phyloP scores from a whole-genome alignment of 2,888 invertebrate species.

The Cetonia aurata region DNA sequence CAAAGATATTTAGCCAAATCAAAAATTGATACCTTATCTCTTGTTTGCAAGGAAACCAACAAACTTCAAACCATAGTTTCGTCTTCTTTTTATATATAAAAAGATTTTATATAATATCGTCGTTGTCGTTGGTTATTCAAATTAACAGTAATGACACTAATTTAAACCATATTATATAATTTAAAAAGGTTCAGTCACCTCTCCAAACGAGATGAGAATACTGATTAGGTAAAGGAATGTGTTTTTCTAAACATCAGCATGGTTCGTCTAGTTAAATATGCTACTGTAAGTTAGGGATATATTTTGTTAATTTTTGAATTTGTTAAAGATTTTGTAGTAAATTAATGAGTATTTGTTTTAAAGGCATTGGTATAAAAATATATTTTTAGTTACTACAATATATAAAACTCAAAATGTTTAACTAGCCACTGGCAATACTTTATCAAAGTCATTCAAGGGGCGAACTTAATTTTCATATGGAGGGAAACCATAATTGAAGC shows the following conservation, averaged over 20 bases:
- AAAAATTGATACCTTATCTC: neutral
- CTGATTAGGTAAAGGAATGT: neutral
- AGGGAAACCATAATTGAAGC: neutral
- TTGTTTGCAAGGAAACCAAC: neutral
- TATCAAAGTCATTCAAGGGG: too few relatives aligned
- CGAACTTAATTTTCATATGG: too few relatives aligned
- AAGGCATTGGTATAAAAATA: too few relatives aligned
- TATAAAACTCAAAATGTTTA: too few relatives aligned
- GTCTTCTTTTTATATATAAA: neutral
- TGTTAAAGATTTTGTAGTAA: too few relatives aligned
- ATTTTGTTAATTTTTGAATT: too few relatives aligned
- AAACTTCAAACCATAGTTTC: neutral
- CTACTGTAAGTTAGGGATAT: too few relatives aligned
- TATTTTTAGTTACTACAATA: too few relatives aligned
- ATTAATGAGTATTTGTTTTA: too few relatives aligned
- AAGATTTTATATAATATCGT: neutral
- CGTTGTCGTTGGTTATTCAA: neutral
- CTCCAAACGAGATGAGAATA: conserved; percentile 2
- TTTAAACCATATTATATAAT: conserved; percentile 25
- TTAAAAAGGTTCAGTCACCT: conserved; percentile 27
- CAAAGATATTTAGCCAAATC: too few relatives aligned
- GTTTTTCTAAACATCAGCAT: neutral
- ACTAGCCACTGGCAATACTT: too few relatives aligned
- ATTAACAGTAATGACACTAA: conserved; percentile 21
- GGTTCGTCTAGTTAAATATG: neutral